Percentiles rank a stretch among this genome's conserved stretches.
These are phyloP conservation scores for Cryptus viduatorius DNA, from an alignment of 2,888 invertebrate genomes.

Conservation along the genomic window DNA sequence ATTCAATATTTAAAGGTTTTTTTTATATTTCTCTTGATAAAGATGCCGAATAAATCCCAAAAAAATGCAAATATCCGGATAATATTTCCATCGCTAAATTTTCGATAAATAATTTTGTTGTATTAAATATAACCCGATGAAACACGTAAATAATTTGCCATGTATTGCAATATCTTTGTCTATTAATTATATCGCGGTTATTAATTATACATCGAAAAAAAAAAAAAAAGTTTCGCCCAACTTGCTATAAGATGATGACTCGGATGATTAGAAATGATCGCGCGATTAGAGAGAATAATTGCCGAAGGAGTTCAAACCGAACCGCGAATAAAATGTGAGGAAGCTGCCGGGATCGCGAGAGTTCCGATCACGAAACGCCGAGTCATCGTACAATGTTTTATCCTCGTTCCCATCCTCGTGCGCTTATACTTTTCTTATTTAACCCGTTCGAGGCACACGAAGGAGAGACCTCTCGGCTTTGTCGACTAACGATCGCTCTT, in stretches of 20 bases:
- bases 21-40: too few species aligned
- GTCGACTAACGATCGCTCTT: constrained; percentile 59
- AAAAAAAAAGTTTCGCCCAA: not conserved
- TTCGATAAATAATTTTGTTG: too few species aligned
- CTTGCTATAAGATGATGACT: not conserved
- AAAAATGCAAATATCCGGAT: too few species aligned
- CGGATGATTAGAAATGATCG: constrained; percentile 4
- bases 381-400: constrained; percentile 40
- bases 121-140: too few species aligned
- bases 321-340: constrained; percentile 37
- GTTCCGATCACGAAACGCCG: constrained; percentile 45
- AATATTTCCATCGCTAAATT: too few species aligned
- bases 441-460: not conserved
- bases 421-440: constrained; percentile 22
- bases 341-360: constrained; percentile 17
- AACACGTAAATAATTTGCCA: too few species aligned
- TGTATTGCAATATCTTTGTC: too few species aligned
- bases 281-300: constrained; percentile 31
- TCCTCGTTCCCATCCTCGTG: constrained; percentile 21
- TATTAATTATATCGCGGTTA: too few species aligned
- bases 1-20: too few species aligned
- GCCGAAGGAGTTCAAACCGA: constrained; percentile 33
- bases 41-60: too few species aligned
- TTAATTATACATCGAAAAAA: not conserved
- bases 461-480: not conserved